phyloP scores from a whole-genome alignment of 2,888 invertebrate species.

The Tipula vernalis region DNA sequence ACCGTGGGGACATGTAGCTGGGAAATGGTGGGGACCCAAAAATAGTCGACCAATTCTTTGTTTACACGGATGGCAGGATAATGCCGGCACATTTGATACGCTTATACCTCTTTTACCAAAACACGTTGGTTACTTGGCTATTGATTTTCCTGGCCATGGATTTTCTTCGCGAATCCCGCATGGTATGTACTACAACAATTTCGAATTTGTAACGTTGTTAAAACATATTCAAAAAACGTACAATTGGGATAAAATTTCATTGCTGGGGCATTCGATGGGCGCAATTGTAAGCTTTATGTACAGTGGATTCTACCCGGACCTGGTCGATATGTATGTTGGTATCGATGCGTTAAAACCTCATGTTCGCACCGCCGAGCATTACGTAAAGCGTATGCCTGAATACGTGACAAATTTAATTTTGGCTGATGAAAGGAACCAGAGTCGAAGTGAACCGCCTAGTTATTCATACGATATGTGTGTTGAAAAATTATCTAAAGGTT shows the following conservation, averaged over 20 bases:
- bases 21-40: slow-evolving; percentile 56
- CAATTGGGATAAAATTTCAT: slow-evolving; percentile 53
- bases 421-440: slow-evolving; percentile 33
- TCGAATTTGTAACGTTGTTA: slow-evolving; percentile 38
- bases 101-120: slow-evolving; percentile 46
- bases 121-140: slow-evolving; percentile 42
- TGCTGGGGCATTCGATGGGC: slow-evolving; percentile 59
- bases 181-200: slow-evolving; percentile 38
- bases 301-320: slow-evolving; percentile 42
- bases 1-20: slow-evolving; percentile 56
- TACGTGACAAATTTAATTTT: slow-evolving; percentile 37
- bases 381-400: slow-evolving; percentile 31
- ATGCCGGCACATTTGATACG: slow-evolving; percentile 62
- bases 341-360: slow-evolving; percentile 32
- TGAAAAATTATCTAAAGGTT: slow-evolving; percentile 43
- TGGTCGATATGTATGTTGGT: slow-evolving; percentile 31
- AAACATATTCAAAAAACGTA: slow-evolving; percentile 48
- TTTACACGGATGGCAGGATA: slow-evolving; percentile 70
- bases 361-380: slow-evolving; percentile 24
- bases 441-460: slow-evolving; percentile 42
- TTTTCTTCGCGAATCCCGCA: slow-evolving; percentile 51
- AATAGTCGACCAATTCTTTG: slow-evolving; percentile 50
- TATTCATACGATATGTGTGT: slow-evolving; percentile 50
- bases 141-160: slow-evolving; percentile 65
- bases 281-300: slow-evolving; percentile 50